Conservation (phyloP, 2,888 invertebrate species). For the Drosophila picticornis region DNA sequence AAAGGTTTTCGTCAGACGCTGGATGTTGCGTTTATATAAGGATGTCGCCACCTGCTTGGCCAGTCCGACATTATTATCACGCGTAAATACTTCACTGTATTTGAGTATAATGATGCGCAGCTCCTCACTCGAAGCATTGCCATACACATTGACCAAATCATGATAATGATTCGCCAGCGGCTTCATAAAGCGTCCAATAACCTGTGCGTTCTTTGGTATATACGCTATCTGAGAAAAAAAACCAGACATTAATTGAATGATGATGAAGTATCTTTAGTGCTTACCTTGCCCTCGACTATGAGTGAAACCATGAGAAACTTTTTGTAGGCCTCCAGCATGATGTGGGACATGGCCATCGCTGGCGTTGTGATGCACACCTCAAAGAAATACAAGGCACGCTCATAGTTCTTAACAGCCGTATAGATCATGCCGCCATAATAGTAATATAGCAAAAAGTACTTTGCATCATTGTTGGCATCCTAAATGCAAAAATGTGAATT, state of each 20-base stretch:
- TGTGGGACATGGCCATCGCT: slow-evolving; percentile 96
- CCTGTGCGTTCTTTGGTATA: slow-evolving; percentile 96
- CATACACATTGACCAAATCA: slow-evolving; percentile 94
- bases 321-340: slow-evolving; percentile 99
- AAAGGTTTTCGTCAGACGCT: slow-evolving; percentile 94
- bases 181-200: slow-evolving; percentile 93
- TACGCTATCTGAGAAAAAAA: slow-evolving; percentile 85
- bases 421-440: slow-evolving; percentile 99
- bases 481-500: slow-evolving; percentile 39
- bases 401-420: slow-evolving; percentile 96
- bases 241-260: background rate
- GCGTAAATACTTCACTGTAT: slow-evolving; percentile 92
- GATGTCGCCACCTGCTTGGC: slow-evolving; percentile 94
- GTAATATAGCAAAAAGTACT: slow-evolving; percentile 95
- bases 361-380: slow-evolving; percentile 98
- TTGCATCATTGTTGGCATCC: slow-evolving; percentile 88
- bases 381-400: slow-evolving; percentile 96
- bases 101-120: slow-evolving; percentile 90
- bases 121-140: slow-evolving; percentile 90
- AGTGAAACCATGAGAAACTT: slow-evolving; percentile 97
- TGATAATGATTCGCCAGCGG: slow-evolving; percentile 94
- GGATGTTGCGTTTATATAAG: slow-evolving; percentile 98
- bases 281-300: slow-evolving; percentile 95
- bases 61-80: slow-evolving; percentile 92
- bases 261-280: background rate